phyloP scores from a whole-genome alignment of 2,797 vertebrate species.

The Halcyon badia region DNA sequence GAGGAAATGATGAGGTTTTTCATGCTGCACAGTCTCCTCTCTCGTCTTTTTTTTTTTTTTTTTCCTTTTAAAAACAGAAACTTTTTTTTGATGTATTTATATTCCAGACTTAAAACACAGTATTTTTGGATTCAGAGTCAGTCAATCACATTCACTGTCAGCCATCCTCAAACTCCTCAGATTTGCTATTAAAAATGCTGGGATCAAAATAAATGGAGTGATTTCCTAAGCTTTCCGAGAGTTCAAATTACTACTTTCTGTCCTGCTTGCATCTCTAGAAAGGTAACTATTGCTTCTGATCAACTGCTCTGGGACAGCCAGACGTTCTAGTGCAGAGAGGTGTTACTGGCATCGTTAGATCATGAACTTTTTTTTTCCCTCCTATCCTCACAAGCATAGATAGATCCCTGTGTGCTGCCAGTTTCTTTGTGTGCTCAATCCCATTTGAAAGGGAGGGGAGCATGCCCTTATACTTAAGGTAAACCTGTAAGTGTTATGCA shows the following conservation, averaged over 20 bases:
- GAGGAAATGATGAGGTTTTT: constrained; percentile 80
- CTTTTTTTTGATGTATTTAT: constrained; percentile 65
- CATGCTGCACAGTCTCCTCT: constrained; percentile 56
- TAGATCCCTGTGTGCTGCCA: neutral
- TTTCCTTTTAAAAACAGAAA: constrained; percentile 17
- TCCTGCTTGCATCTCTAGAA: constrained; percentile 10
- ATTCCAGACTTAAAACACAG: constrained; percentile 46
- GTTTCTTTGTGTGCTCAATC: constrained; percentile 38
- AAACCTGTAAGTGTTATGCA: neutral
- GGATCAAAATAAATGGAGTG: constrained; percentile 68
- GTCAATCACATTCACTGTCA: constrained; percentile 38
- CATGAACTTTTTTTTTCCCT: constrained; percentile 17
- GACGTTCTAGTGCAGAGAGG: neutral
- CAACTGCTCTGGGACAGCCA: constrained; percentile 32
- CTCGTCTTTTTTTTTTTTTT: constrained; percentile 30
- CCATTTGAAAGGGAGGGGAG: neutral
- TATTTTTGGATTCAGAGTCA: constrained; percentile 46
- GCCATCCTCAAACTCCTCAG: constrained; percentile 43
- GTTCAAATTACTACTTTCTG: constrained; percentile 55
- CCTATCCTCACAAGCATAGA: neutral
- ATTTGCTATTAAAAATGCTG: constrained; percentile 63
- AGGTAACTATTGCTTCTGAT: constrained; percentile 17
- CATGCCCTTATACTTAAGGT: neutral
- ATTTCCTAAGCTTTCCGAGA: constrained; percentile 68
- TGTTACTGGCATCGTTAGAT: constrained; percentile 35